phyloP scores from a whole-genome alignment of 2,888 invertebrate species.

The Dasysyrphus tricinctus region DNA sequence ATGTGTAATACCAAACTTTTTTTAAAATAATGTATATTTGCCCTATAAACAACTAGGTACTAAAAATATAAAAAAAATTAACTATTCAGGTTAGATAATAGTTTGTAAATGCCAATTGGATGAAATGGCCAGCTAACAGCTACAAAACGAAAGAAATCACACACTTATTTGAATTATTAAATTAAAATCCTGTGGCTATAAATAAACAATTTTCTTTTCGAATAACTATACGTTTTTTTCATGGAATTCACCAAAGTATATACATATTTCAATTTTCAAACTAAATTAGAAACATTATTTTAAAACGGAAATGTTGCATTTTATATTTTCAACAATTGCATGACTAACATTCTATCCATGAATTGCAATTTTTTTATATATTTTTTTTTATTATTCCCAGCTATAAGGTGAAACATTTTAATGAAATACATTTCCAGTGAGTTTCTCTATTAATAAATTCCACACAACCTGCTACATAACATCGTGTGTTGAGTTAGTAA shows the following conservation, averaged over 20 bases:
- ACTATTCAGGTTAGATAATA: no score
- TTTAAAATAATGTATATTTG: no score
- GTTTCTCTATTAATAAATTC: slow-evolving; percentile 17
- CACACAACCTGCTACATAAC: background rate
- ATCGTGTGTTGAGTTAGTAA: background rate
- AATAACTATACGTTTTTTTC: background rate
- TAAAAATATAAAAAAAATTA: no score
- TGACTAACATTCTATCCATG: background rate
- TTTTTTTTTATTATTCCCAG: background rate
- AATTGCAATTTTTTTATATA: background rate
- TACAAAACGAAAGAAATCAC: background rate
- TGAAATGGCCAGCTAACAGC: background rate
- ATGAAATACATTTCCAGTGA: slow-evolving; percentile 6
- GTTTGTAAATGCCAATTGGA: no score
- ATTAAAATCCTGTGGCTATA: background rate
- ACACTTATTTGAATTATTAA: background rate
- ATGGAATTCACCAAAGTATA: background rate
- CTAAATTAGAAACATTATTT: slow-evolving; percentile 17
- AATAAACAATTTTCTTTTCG: background rate
- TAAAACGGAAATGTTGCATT: background rate
- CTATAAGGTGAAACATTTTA: slow-evolving; percentile 19
- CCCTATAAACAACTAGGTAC: no score
- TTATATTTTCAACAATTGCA: slow-evolving; percentile 18
- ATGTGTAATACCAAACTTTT: no score
- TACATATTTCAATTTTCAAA: background rate